phyloP scores from a whole-genome alignment of 2,797 vertebrate genomes.

The Heteromormyrus szaboi region DNA sequence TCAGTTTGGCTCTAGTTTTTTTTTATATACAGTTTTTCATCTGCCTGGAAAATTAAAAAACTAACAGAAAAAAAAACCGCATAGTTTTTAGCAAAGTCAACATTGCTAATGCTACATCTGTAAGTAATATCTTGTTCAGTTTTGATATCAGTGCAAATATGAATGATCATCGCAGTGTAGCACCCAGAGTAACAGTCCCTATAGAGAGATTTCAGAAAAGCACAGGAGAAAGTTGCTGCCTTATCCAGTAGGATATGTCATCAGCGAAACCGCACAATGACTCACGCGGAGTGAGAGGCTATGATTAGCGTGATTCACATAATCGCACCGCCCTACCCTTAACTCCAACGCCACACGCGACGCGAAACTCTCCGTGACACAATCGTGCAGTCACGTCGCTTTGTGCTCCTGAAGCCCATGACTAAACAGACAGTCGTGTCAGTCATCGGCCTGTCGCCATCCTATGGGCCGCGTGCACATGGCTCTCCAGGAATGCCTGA shows the following conservation, averaged over 20 bases:
- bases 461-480: not conserved
- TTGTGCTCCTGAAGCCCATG: not conserved
- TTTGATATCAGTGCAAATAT: not conserved
- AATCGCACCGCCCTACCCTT: not conserved
- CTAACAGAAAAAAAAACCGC: not conserved
- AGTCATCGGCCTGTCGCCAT: not conserved
- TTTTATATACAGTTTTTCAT: not conserved
- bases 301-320: not conserved
- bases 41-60: not conserved
- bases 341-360: not conserved
- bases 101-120: not conserved
- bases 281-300: not conserved
- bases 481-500: conserved; percentile 2
- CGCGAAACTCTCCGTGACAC: not conserved
- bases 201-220: not conserved
- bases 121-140: not conserved
- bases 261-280: not conserved
- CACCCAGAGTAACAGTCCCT: not conserved
- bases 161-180: not conserved
- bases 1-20: not conserved
- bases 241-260: not conserved
- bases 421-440: not conserved
- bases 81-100: not conserved
- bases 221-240: not conserved
- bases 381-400: not conserved